These are phyloP conservation scores for Decapterus maruadsi DNA, from an alignment of 2,797 vertebrate genomes.

Conservation along the genomic window DNA sequence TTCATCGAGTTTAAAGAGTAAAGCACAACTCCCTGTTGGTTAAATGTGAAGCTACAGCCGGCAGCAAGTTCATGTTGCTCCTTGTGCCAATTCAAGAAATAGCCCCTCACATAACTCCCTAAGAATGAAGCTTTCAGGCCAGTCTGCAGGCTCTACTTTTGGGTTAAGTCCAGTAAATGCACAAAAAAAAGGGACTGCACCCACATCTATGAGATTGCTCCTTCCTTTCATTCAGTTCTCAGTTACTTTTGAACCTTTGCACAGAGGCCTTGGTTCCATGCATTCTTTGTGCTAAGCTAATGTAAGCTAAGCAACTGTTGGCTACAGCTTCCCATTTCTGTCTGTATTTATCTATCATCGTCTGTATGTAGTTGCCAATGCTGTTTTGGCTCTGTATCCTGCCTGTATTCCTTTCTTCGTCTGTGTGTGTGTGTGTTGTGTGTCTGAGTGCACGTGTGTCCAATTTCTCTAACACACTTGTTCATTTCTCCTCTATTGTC, in stretches of 20 bases:
- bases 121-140: no score
- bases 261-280: not conserved
- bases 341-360: conserved; percentile 9
- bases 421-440: not conserved
- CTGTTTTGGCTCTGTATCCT: not conserved
- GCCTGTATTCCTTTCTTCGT: not conserved
- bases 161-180: not conserved
- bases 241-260: not conserved
- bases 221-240: not conserved
- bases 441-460: not conserved
- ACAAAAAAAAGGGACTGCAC: not conserved
- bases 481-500: conserved; percentile 61
- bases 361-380: not conserved
- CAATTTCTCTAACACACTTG: conserved; percentile 55
- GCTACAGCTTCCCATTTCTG: not conserved
- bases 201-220: not conserved
- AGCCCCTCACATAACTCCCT: not conserved
- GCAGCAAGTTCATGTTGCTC: not conserved
- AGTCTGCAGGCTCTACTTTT: not conserved
- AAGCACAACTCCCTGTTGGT: not conserved
- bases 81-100: not conserved
- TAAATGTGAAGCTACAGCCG: conserved; percentile 2
- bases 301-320: conserved; percentile 8
- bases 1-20: not conserved
- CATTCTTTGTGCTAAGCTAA: not conserved